A percentile compares a stretch with the other conserved stretches of the same genome.
Conservation (phyloP, 2,888 invertebrate species). For the Quadroppia sp. region DNA sequence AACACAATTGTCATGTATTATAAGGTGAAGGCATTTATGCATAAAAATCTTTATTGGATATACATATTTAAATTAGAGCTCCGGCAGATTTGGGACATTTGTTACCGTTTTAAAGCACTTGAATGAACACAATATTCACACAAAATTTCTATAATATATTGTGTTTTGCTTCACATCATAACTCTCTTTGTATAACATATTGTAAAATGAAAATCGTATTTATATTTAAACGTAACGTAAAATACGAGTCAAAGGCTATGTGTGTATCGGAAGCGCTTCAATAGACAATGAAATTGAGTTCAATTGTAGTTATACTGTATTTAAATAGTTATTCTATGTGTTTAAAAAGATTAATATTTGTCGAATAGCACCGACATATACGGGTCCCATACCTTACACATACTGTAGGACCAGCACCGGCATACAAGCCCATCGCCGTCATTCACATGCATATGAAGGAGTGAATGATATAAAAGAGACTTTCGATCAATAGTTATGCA, state of each 20-base stretch:
- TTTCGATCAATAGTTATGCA: conserved; percentile 23
- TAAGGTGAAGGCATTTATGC: not conserved
- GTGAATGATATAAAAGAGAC: not conserved
- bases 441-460: not conserved
- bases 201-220: conserved; percentile 11
- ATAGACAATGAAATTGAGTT: conserved; percentile 31
- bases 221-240: not conserved
- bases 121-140: not conserved
- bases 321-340: conserved; percentile 33
- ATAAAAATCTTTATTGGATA: not conserved
- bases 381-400: not conserved
- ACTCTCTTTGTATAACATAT: not conserved
- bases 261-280: conserved; percentile 35
- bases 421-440: not conserved
- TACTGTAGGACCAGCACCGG: not conserved
- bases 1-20: not conserved
- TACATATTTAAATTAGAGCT: conserved; percentile 2
- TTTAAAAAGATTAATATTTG: conserved; percentile 18
- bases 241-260: not conserved
- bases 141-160: not conserved
- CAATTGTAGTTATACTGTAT: conserved; percentile 32
- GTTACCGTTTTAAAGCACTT: conserved; percentile 12
- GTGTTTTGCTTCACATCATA: conserved; percentile 15
- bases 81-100: conserved; percentile 21
- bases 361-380: conserved; percentile 10